A percentile compares a stretch with the other conserved stretches of the same genome.
Evolutionary conservation across 2,113 vertebrate species (phyloP).

Genomic region (Mustela nigripes): DNA sequence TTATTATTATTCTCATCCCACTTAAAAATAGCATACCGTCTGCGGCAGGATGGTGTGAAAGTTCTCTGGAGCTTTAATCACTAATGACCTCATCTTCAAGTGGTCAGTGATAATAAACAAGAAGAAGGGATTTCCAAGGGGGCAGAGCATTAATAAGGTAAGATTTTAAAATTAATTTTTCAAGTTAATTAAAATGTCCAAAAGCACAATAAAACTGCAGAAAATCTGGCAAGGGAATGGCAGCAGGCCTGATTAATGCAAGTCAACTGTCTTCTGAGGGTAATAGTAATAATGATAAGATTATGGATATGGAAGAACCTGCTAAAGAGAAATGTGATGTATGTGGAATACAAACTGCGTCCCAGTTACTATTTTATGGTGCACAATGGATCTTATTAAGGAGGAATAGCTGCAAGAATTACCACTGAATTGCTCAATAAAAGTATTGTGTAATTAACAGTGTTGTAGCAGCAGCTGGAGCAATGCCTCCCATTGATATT

Average conservation of each 20-base stretch:
- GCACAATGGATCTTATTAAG: constrained; percentile 93
- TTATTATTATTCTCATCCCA: constrained; percentile 41
- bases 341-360: constrained; percentile 90
- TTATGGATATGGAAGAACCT: constrained; percentile 90
- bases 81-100: constrained; percentile 76
- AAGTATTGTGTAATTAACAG: constrained; percentile 91
- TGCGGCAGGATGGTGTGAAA: neutral
- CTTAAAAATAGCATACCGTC: constrained; percentile 49
- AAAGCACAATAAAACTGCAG: constrained; percentile 92
- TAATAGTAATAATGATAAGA: constrained; percentile 92
- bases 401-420: constrained; percentile 90
- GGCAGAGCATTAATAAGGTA: constrained; percentile 89
- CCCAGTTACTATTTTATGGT: constrained; percentile 90
- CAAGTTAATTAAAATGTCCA: constrained; percentile 93
- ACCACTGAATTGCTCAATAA: constrained; percentile 90
- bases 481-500: constrained; percentile 87
- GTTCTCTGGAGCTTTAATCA: constrained; percentile 56
- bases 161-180: constrained; percentile 92
- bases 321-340: constrained; percentile 90
- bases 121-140: constrained; percentile 83
- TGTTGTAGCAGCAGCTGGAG: constrained; percentile 88
- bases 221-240: constrained; percentile 91
- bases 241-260: constrained; percentile 91
- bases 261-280: constrained; percentile 90
- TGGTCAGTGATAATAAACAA: constrained; percentile 89